Conservation (phyloP, 2,797 vertebrate genomes). For the Nasua narica region DNA sequence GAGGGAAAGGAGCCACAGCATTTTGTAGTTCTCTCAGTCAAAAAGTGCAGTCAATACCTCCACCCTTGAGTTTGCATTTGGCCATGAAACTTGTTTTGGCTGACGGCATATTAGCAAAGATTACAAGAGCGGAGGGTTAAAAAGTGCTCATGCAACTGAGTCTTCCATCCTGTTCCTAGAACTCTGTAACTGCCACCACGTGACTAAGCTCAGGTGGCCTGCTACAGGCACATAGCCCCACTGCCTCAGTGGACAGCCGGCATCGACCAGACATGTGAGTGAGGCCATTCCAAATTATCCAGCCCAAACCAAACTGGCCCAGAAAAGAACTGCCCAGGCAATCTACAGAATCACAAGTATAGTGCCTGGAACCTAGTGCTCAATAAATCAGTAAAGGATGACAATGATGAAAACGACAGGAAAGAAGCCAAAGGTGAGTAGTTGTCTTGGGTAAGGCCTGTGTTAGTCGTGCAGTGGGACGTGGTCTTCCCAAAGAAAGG, state of each 20-base stretch:
- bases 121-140: neutral
- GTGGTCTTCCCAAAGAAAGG: neutral
- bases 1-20: neutral
- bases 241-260: neutral
- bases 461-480: neutral
- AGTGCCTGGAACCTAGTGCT: neutral
- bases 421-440: neutral
- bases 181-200: neutral
- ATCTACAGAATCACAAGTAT: neutral
- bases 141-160: neutral
- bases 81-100: neutral
- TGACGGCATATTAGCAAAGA: neutral
- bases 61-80: constrained; percentile 15
- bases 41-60: neutral
- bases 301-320: neutral
- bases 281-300: neutral
- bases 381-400: neutral
- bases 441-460: neutral
- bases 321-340: neutral
- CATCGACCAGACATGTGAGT: neutral
- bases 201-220: neutral
- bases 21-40: neutral
- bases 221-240: neutral
- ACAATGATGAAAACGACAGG: neutral
- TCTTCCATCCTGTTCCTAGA: neutral